Base-by-base conservation (phyloP, 2,113 vertebrate genomes). In the Prolemur simus region DNA sequence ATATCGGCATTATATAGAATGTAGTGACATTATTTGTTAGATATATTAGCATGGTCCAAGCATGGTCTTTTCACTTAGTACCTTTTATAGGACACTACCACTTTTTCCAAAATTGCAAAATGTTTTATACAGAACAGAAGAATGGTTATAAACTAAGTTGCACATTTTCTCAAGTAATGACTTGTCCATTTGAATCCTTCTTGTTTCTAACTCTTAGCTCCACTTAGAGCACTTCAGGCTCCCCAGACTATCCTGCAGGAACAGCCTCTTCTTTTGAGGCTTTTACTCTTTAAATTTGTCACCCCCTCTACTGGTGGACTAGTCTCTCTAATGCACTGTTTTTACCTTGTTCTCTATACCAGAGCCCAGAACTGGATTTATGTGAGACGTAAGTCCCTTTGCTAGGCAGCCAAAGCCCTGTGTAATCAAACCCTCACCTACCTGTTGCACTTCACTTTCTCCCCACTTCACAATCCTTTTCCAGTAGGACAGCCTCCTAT, bases 101-200 rank as follows among this genome's bases (percentile, higher is more conserved):
- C 47, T 66, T 45, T 66, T 34, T 42, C 39, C 34, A 88, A 64
- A 97, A 84, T 29, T 87, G 15, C 37, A 80, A 83, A 32, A 74
- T 42, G 4, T 76, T 94, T 94, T 82, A 49, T 87, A 89, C 21
- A 83, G 66, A 92, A 86, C 9, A 54, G 34, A 89, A 45, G 21
- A 63, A 64, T 88, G 34, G 8, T 73, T 87, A 47, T 52, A 73
- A 58, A 52, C 25, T 45, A 76, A 73, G 47, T 64, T 89, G 34
- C n/a, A 94, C 34, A 39, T 20, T 92, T 96, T 42, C n/a, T 95
- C 68, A 88, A 84, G 52, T 49, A 78, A 47, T 86, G 39, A 17
- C 47, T 83, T 73, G 89, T 78, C 73, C 47, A 14, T 64, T 52
- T 73, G 82, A 80, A 63, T 89, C 8, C 34, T 78, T 93, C 80